Evolutionary conservation across 1,140 invertebrate genomes (phyloP).

Genomic region (Eueides isabella): DNA sequence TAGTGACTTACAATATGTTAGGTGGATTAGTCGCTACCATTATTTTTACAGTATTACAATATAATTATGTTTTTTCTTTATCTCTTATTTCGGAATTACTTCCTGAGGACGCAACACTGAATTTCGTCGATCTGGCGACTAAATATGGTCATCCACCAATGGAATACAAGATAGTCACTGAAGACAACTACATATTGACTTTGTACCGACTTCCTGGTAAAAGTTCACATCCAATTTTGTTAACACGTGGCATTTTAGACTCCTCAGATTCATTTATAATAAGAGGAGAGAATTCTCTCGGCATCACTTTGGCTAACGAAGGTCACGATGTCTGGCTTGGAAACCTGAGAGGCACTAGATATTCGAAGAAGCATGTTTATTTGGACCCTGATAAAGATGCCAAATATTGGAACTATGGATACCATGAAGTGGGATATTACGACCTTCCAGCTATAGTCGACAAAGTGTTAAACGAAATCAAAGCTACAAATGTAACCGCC

Average conservation of each 20-base stretch:
- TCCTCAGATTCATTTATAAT: slow-evolving; percentile 85
- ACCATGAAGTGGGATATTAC: slow-evolving; percentile 84
- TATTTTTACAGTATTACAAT: background rate
- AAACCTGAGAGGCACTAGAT: slow-evolving; percentile 87
- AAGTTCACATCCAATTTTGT: slow-evolving; percentile 74
- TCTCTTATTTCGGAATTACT: background rate
- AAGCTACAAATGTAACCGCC: slow-evolving; percentile 72
- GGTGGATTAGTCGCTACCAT: background rate
- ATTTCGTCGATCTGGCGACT: background rate
- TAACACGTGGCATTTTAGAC: slow-evolving; percentile 88
- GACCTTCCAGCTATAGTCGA: slow-evolving; percentile 87
- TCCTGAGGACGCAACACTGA: background rate
- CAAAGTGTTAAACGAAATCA: slow-evolving; percentile 81
- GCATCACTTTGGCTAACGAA: slow-evolving; percentile 55
- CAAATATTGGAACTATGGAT: slow-evolving; percentile 84
- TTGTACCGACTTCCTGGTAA: slow-evolving; percentile 83
- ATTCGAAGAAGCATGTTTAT: slow-evolving; percentile 83
- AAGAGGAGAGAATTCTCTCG: slow-evolving; percentile 77
- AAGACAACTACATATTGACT: slow-evolving; percentile 87
- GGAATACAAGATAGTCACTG: slow-evolving; percentile 77
- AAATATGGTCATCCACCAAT: slow-evolving; percentile 81
- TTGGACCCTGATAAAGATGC: slow-evolving; percentile 71
- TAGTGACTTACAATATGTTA: background rate
- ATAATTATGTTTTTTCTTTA: background rate
- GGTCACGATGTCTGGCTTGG: slow-evolving; percentile 88